Evolutionary conservation across 2,113 vertebrate genomes (phyloP), one percentile per base, ranked within the genome.

Genomic region (Colistium nudipinnis): DNA sequence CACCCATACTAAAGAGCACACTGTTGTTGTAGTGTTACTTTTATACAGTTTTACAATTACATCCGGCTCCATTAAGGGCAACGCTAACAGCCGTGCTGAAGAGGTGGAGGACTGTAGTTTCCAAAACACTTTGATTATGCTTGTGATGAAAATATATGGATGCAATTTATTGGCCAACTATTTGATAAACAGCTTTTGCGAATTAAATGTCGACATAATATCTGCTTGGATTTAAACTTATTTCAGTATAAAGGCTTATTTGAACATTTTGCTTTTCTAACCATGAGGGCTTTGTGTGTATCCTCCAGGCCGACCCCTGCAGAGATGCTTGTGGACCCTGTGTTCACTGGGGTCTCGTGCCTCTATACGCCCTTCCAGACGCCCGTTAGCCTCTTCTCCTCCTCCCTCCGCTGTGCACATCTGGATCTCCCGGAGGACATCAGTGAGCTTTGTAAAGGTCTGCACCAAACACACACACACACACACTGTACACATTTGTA

Each of bases 351-450:
- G 39, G 71, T 98, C 44, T 94, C 94, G 3, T 70, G 87, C 65
- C 71, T 90, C 33, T 96, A 96, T 62, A 85, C 82, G 2, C 87
- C 92, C 3, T 98, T 94, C 82, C 89, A 88, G 68, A 95, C 93
- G 77, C 93, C 96, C 30, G 87, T 94, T n/a, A 78, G 89, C 81
- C 91, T 99, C 17, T 99, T 99, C 83, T 97, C 96, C 1, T 95
- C 96, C n/a, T 94, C 94, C 52, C 90, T 96, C 61, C 95, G 96
- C 78, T 98, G 96, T 88, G 95, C 96, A 79, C 88, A 94, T 80
- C 88, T 99, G 79, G 94, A 93, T 19, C 93, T 99, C 53, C 98
- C 97, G 43, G 96, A 98, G 9, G 95, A 99, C 91, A 95, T 98
- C 91, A 94, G 84, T 83, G 93, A 95, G 47, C 90, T 98, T 49